Base-by-base conservation (phyloP, 2,797 vertebrate genomes). In the Poecilia picta region DNA sequence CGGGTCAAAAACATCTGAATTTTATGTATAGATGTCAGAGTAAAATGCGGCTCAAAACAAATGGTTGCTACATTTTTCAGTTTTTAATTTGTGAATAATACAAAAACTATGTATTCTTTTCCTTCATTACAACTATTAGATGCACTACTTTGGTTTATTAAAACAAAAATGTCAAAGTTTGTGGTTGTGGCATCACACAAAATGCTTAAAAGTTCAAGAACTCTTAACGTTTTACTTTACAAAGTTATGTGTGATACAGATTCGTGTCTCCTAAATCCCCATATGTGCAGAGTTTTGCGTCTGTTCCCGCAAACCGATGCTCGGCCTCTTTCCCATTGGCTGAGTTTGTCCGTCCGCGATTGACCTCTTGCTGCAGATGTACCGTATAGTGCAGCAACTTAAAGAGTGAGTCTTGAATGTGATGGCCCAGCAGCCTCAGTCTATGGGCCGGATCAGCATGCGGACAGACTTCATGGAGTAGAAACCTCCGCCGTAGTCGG, bases 401-500 rank as follows among this genome's bases (percentile, higher is more conserved):
- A 55, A 75, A 74, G 49, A 80, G 49, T 74, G 66, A 87, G 80
- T 81, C 89, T 89, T 80, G 83, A 82, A 77, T 85, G 80, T 59
- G 53, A 55, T 28, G 41, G 81, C 78, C 74, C 79, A 84, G 53
- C 46, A 59, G 83, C 68, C 78, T 91, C 81, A 95, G 85, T 96
- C 95, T 59, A 95, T 98, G 76, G 98, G 98, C 79, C 98, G 95
- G 93, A 99, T 98, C 97, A 99, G 53, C 91, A 96, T 93, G 45
- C 95, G 95, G 36, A 96, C 95, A 46, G 90, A 94, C 93, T 99
- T 99, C 83, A 99, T 96, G 0, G 98, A 99, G 89, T 99, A 99
- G 43, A 98, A 98, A 0, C 98, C 98, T 12, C 98, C 98, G 0
- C 98, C 96, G 75, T 99, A 99, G 88, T 99, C 98, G 0, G 98